Conservation (phyloP, 2,888 invertebrate species). For the Cremastobaeus sp. region DNA sequence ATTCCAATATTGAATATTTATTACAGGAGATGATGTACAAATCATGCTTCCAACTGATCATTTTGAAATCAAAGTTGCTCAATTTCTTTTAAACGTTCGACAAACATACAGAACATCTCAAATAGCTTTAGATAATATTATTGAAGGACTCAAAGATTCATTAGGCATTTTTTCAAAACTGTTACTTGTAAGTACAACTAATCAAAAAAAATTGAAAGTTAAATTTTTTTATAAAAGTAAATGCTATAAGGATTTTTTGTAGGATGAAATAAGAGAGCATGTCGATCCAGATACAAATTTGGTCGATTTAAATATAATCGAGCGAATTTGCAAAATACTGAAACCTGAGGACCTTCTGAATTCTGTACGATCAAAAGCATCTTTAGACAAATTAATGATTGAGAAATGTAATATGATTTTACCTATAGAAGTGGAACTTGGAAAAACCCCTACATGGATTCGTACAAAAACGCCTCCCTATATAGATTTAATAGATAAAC, state of each 20-base stretch:
- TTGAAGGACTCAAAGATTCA: not conserved
- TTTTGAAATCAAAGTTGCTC: not conserved
- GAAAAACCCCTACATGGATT: conserved; percentile 36
- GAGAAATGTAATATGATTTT: conserved; percentile 1
- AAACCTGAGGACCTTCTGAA: not conserved
- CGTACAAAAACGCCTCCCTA: conserved; percentile 1
- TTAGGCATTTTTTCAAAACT: not conserved
- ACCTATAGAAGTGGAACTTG: conserved; percentile 2
- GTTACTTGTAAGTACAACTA: not conserved
- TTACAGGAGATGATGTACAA: not conserved
- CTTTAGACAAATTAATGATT: conserved; percentile 4
- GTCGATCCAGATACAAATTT: conserved; percentile 2
- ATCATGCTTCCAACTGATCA: not conserved
- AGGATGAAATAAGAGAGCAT: conserved; percentile 9
- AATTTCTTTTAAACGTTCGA: conserved; percentile 1
- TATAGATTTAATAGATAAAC: conserved; percentile 16
- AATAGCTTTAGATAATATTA: conserved; percentile 4
- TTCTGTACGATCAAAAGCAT: not conserved
- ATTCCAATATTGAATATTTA: too few relatives aligned
- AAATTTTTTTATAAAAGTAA: not conserved
- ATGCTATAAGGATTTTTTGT: too few relatives aligned
- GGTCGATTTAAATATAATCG: not conserved
- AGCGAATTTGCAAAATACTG: not conserved
- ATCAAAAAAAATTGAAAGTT: conserved; percentile 5
- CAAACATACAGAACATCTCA: conserved; percentile 1